Evolutionary conservation across 2,888 invertebrate species (phyloP), one percentile per base, ranked within the genome.

Genomic region (Monochamus alternatus): DNA sequence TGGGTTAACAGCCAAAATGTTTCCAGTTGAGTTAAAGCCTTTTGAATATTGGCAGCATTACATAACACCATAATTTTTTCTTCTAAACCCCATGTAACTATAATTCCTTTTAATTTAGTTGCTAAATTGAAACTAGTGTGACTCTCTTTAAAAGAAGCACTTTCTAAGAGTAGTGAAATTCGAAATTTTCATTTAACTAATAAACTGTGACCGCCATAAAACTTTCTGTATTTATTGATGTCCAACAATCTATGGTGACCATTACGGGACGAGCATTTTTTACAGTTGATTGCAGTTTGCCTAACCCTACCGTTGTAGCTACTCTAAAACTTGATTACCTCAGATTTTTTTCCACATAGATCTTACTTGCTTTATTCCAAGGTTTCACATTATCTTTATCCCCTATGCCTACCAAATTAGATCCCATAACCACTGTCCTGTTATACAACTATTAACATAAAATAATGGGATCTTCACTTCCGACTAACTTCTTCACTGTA

Each of bases 321-420:
- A 47, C 12, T 47, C 9, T 9, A 3, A 12, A 12, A 12, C 47
- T 3, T 31, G 32, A 83, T 73, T 52, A 81, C 74, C 78, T 79
- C 78, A 30, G 81, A 79, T 65, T 78, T 14, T 2, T 3, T 5
- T 10, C 30, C 7, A 81, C 75, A 66, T 78, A 79, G 43, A 74
- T 73, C n/a, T 78, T 77, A 31, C 64, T 10, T 59, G 63, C 71
- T 69, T 81, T 84, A 55, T 84, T 81, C 76, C 80, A 84, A 22
- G 83, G 74, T 64, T 74, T 78, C 8, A 76, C 81, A 60, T 70
- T 75, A 76, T 81, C 80, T 63, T 51, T 73, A 68, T 65, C 47
- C 44, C 81, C 81, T 60, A 73, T 76, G 31, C 81, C 81, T 30
- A 84, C 73, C 77, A 78, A 84, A 73, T 82, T 84, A 7, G 80